Evolutionary conservation across 2,113 vertebrate species (phyloP), one percentile per base, ranked within the genome.

Genomic region (Heterochromis multidens): DNA sequence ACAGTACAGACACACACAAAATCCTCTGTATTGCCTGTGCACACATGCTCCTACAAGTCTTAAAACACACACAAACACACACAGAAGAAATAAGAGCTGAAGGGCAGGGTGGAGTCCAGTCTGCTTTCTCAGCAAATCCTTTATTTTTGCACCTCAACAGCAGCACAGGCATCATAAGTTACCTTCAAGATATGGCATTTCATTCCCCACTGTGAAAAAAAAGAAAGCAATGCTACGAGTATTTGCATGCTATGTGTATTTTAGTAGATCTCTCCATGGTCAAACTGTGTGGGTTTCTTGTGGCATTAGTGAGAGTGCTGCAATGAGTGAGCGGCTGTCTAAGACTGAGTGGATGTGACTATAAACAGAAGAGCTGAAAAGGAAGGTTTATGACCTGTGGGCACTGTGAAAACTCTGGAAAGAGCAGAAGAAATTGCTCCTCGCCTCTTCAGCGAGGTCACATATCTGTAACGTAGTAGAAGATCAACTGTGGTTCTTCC

Each of bases 51-150:
- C 63, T 80, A 49, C 80, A 90, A 77, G 82, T 82, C 79, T 85
- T 77, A 19, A 81, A 62, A 77, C 79, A 61, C 5, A 70, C 80
- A 86, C 23, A 86, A 79, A 83, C 76, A 58, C 72, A 70, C 63
- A 61, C 19, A 72, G 67, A 77, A 89, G 88, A 92, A 91, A 94
- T 85, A 70, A 78, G 92, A 93, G 89, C 87, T 76, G 76, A 59
- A 84, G 83, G 81, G 62, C 84, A 88, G 89, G 93, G 90, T 93
- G 90, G 91, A 91, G 90, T 85, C 84, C 83, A 17, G 85, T 85
- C 81, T 90, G 91, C 93, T 83, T 77, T 82, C 89, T 93, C 92
- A 92, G 94, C 92, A 92, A 81, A 82, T 92, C 86, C 63, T 89
- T 92, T 87, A 85, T 88, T 87, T 89, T 70, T 90, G 88, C 87